Evolutionary conservation across 1,140 invertebrate genomes (phyloP).

Genomic region (Drosophila simulans): DNA sequence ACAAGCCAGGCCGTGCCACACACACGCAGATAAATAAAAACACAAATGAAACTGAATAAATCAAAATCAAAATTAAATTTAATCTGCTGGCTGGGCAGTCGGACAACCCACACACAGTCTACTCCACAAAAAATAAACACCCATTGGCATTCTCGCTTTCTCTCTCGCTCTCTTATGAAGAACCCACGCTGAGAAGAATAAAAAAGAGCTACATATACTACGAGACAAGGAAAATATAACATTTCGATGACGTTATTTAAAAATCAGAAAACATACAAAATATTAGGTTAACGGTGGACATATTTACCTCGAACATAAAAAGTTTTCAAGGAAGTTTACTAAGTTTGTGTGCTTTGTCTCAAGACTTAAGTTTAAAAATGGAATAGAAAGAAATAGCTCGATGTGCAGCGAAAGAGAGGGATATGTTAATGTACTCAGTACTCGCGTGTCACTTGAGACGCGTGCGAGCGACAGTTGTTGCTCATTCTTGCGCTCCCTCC

Average conservation of each 20-base stretch:
- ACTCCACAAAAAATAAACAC: background rate
- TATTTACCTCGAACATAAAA: no score
- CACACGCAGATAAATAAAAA: constrained; percentile 15
- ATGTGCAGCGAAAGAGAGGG: background rate
- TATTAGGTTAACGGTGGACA: no score
- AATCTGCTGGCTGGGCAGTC: constrained; percentile 41
- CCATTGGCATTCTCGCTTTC: constrained; percentile 35
- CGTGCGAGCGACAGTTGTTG: constrained; percentile 80
- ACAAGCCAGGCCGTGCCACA: constrained; percentile 58
- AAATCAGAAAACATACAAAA: background rate
- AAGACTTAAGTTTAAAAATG: background rate
- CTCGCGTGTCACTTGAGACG: constrained; percentile 82
- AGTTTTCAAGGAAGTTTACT: no score
- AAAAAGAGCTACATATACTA: background rate
- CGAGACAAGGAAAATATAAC: background rate
- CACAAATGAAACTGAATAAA: constrained; percentile 23
- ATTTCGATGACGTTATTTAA: background rate
- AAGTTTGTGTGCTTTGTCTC: no score
- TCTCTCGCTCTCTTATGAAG: constrained; percentile 6
- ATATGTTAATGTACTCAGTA: constrained; percentile 25
- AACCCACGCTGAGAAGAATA: constrained; percentile 14
- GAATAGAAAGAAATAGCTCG: background rate
- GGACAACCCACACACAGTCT: constrained; percentile 32
- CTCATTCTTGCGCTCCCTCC: background rate
- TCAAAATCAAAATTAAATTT: constrained; percentile 33